Base-by-base conservation (phyloP, 2,888 invertebrate genomes). In the Drosophila monieri region DNA sequence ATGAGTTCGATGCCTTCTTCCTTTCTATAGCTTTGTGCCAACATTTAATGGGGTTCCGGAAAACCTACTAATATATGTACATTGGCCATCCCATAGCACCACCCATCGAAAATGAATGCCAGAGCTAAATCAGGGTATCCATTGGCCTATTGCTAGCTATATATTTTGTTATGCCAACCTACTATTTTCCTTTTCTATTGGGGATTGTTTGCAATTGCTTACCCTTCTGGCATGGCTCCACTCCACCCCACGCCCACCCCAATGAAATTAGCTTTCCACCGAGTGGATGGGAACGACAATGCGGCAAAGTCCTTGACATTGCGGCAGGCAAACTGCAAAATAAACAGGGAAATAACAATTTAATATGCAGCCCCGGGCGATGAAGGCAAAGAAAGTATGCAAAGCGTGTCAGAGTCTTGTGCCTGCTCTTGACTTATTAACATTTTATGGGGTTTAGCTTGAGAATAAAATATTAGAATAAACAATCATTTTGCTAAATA, bases 281-380 rank as follows among this genome's bases (percentile, higher is more conserved):
- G 23, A 47, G 56, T 21, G 55, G 54, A 64, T 58, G 52, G 46
- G 32, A 59, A 55, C 61, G 65, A 59, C 73, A 70, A 61, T 66
- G 41, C 52, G 43, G 32, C 49, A 27, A 48, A 23, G 64, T 64
- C 61, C 68, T 69, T 67, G 60, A 68, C 54, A 76, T 70, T 76
- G 65, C 35, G 30, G 30, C 57, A 30, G 59, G 64, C 53, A 58
- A 76, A 47, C 72, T 72, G 69, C 53, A 80, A 70, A 61, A 65
- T 53, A 77, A 78, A 62, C 47, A 70, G 54, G 55, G 65, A 56
- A 71, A 59, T 32, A 64, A 65, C 56, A 73, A 73, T 75, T 75
- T 47, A 73, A 77, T 71, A 68, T 64, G 5, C 52, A 61, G 51
- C 44, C 59, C 25, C 32, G 25, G 47, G 47, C 27, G 6, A 30